Conservation (phyloP, 2,888 invertebrate species). For the Mallateleia sp. region DNA sequence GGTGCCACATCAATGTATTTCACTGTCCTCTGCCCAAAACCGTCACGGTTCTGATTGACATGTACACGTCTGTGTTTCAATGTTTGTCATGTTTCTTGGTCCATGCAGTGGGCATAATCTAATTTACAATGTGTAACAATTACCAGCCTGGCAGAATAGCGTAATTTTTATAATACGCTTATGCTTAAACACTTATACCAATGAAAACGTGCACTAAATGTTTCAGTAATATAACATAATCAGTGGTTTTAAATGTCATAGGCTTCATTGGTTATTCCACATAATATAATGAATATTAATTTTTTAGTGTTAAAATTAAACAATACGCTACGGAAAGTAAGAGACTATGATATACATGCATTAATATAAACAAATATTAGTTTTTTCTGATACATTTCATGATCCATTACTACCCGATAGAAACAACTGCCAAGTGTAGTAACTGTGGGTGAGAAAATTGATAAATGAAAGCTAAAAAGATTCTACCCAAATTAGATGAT, state of each 20-base stretch:
- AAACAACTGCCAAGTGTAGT: conserved; percentile 71
- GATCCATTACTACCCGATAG: neutral
- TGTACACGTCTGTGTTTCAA: conserved; percentile 51
- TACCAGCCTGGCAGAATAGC: conserved; percentile 79
- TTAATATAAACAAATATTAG: neutral
- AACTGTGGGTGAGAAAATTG: conserved; percentile 16
- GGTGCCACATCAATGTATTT: conserved; percentile 29
- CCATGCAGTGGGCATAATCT: conserved; percentile 52
- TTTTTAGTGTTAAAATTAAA: neutral
- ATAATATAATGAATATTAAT: neutral
- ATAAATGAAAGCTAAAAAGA: conserved; percentile 4
- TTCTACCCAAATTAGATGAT: conserved; percentile 20
- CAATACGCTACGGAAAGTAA: neutral
- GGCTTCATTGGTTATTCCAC: conserved; percentile 34
- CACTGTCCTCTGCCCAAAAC: conserved; percentile 22
- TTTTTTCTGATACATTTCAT: neutral
- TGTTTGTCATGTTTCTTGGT: conserved; percentile 51
- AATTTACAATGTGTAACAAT: conserved; percentile 76
- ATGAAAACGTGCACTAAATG: conserved; percentile 53
- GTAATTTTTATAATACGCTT: conserved; percentile 58
- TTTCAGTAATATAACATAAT: conserved; percentile 46
- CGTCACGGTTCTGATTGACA: conserved; percentile 32
- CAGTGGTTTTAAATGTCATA: conserved; percentile 37
- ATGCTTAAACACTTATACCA: conserved; percentile 52
- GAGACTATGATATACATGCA: neutral